Evolutionary conservation across 2,113 vertebrate genomes (phyloP).

Genomic region (Tachysurus fulvidraco): DNA sequence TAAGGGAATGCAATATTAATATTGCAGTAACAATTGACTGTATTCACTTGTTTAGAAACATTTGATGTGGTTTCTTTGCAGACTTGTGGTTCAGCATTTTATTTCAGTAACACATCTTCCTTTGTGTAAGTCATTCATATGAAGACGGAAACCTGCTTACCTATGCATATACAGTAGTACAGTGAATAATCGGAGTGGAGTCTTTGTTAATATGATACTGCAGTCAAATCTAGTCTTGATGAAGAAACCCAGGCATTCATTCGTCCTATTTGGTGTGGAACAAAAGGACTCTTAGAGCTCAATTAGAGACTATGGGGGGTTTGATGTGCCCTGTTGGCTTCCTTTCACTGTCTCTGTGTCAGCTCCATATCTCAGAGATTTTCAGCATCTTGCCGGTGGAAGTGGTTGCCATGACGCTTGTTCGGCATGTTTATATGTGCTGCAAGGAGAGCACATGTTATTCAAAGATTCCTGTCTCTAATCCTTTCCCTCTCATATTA

Average conservation of each 20-base stretch:
- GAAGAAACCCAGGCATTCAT: constrained; percentile 39
- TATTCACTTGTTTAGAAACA: background rate
- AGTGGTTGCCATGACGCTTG: constrained; percentile 75
- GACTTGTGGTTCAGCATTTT: constrained; percentile 4
- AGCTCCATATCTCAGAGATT: background rate
- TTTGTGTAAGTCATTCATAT: constrained; percentile 15
- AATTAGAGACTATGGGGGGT: constrained; percentile 43
- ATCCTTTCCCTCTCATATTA: background rate
- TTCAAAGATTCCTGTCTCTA: background rate
- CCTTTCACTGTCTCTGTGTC: constrained; percentile 35
- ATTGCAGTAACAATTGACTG: background rate
- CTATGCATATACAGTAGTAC: background rate
- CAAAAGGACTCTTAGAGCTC: constrained; percentile 49
- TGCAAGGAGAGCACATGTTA: constrained; percentile 21
- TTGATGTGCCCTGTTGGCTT: constrained; percentile 33
- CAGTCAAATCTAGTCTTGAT: constrained; percentile 40
- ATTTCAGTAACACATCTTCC: background rate
- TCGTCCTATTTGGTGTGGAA: constrained; percentile 31
- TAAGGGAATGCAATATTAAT: background rate
- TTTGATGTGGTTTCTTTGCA: background rate
- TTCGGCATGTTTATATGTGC: constrained; percentile 62
- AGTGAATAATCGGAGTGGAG: constrained; percentile 6
- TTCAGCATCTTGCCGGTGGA: constrained; percentile 59
- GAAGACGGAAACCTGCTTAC: background rate
- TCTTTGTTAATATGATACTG: constrained; percentile 38